phyloP scores from a whole-genome alignment of 92 coral and sea anemone genomes.

The Anthopleura xanthogrammica region DNA sequence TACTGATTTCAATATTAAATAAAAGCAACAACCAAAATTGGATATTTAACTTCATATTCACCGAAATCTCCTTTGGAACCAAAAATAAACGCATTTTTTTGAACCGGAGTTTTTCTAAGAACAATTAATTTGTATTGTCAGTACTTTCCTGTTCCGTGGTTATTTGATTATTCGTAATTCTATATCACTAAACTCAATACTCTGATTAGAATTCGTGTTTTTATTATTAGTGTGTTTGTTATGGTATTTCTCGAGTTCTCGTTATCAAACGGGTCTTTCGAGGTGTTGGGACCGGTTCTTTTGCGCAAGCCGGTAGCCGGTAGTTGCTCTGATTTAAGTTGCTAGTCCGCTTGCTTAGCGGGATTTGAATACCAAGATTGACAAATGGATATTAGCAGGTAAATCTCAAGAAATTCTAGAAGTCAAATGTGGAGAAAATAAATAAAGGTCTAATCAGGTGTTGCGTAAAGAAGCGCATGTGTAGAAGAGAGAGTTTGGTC shows the following conservation, averaged over 20 bases:
- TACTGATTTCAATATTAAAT: conserved; percentile 1
- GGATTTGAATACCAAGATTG: not conserved
- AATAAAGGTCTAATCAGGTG: not conserved
- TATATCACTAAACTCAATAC: conserved; percentile 14
- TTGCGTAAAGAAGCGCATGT: not conserved
- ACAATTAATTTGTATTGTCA: not conserved
- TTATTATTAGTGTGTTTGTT: conserved; percentile 19
- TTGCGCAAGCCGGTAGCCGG: not conserved
- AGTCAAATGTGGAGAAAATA: not conserved
- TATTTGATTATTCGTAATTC: conserved; percentile 16
- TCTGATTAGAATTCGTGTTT: conserved; percentile 20
- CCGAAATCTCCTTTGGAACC: not conserved
- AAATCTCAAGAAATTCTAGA: conserved; percentile 4
- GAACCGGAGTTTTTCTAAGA: not conserved
- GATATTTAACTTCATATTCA: not conserved
- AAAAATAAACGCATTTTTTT: not conserved
- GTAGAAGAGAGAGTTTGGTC: not conserved
- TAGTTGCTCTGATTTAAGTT: not conserved
- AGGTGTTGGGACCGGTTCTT: not conserved
- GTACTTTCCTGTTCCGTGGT: not conserved
- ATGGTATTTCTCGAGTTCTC: conserved; percentile 2
- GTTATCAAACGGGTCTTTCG: not conserved
- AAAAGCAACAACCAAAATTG: not conserved
- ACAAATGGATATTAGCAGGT: not conserved
- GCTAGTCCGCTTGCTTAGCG: not conserved